phyloP scores from a whole-genome alignment of 2,888 invertebrate species.

The Drosophila neutralis region DNA sequence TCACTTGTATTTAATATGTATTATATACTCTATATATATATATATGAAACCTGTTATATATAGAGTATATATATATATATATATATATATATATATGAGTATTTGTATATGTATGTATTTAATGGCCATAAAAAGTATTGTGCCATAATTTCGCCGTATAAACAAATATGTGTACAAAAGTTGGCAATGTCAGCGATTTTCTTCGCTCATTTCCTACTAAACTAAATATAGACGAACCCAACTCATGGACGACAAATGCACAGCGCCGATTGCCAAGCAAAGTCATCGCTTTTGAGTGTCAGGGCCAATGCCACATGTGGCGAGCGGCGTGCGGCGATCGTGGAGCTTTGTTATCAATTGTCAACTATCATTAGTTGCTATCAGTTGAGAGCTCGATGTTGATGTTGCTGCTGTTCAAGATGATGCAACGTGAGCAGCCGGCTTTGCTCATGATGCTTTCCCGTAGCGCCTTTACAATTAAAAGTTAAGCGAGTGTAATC shows the following conservation, averaged over 20 bases:
- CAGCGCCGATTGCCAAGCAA: constrained; percentile 3
- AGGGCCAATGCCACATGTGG: constrained; percentile 25
- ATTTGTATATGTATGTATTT: not conserved
- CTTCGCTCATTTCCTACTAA: constrained; percentile 27
- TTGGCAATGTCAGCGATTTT: constrained; percentile 31
- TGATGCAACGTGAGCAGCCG: constrained; percentile 44
- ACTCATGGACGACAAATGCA: constrained; percentile 35
- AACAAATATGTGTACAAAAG: constrained; percentile 3
- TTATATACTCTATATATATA: not conserved
- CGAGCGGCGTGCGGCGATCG: constrained; percentile 1
- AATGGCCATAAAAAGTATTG: constrained; percentile 1
- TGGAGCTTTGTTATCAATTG: constrained; percentile 40
- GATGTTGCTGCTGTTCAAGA: constrained; percentile 20
- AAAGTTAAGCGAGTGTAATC: constrained; percentile 47
- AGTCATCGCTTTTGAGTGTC: constrained; percentile 32
- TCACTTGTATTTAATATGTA: not conserved
- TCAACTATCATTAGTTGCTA: constrained; percentile 12
- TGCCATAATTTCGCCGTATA: constrained; percentile 6
- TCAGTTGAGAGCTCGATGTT: constrained; percentile 5
- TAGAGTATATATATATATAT: not conserved
- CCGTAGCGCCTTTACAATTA: constrained; percentile 10
- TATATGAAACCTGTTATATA: not conserved
- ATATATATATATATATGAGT: not conserved
- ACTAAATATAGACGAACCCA: constrained; percentile 46
- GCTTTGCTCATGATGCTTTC: constrained; percentile 13